Percentiles rank a stretch among this genome's conserved stretches.
Evolutionary conservation across 2,113 vertebrate species (phyloP).

Genomic region (Miniopterus natalensis): DNA sequence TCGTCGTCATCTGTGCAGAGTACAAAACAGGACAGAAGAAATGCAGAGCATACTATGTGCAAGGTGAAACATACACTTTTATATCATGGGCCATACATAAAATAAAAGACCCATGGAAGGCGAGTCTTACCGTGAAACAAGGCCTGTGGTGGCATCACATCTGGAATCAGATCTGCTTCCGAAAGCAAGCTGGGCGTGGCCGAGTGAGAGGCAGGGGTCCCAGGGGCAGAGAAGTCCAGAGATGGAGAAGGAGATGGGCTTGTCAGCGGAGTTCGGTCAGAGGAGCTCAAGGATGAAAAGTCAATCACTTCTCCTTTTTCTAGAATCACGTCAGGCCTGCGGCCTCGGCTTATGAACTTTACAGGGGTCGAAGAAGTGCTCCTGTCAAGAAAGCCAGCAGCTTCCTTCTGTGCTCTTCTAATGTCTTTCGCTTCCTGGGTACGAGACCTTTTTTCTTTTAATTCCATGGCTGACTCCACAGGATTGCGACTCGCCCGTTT

Average conservation of each 20-base stretch:
- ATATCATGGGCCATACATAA: neutral
- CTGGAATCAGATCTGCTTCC: slow-evolving; percentile 97
- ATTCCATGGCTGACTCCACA: slow-evolving; percentile 96
- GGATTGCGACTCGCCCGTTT: slow-evolving; percentile 94
- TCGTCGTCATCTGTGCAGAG: slow-evolving; percentile 95
- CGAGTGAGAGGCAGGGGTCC: slow-evolving; percentile 96
- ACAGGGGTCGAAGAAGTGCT: slow-evolving; percentile 94
- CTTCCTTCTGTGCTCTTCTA: slow-evolving; percentile 96
- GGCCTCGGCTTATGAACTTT: slow-evolving; percentile 89
- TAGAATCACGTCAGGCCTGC: slow-evolving; percentile 91
- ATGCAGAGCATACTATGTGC: neutral
- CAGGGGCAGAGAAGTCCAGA: slow-evolving; percentile 97
- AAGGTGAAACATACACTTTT: neutral
- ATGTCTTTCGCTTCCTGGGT: slow-evolving; percentile 99
- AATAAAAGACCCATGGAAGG: neutral
- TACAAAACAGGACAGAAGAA: neutral
- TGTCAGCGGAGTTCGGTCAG: slow-evolving; percentile 95
- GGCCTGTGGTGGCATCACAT: slow-evolving; percentile 97
- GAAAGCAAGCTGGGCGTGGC: slow-evolving; percentile 97
- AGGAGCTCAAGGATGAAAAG: slow-evolving; percentile 97
- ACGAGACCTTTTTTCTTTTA: slow-evolving; percentile 97
- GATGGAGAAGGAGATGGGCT: slow-evolving; percentile 97
- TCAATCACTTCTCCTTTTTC: slow-evolving; percentile 98
- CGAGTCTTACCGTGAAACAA: slow-evolving; percentile 94
- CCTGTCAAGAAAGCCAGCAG: slow-evolving; percentile 91